Evolutionary conservation across 2,888 invertebrate species (phyloP), one percentile per base, ranked within the genome.

Genomic region (Ypsolopha scabrella): DNA sequence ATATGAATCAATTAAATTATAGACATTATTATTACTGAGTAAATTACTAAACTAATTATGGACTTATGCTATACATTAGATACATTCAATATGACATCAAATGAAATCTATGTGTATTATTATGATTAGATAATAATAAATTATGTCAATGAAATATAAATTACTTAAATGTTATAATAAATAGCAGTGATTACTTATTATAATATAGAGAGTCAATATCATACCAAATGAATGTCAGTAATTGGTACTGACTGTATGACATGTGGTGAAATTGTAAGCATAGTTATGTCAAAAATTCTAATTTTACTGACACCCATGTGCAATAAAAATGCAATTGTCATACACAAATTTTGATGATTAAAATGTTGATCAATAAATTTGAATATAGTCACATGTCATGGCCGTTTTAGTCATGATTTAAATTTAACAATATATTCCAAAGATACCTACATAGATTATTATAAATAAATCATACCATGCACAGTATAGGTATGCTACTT

Each of bases 151-250:
- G 69, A 77, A 75, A 77, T 75, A 82, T 79, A 80, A 75, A 68
- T 82, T 82, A 85, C 82, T 81, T 83, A 83, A 80, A 79, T 80
- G 67, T 82, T 79, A 78, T 78, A 83, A 85, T 85, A 85, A 85
- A 83, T 85, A 85, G 79, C 70, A 65, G 60, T 64, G 79, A 83
- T 81, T 82, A 85, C 14, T 33, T 53, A 53, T 45, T 75, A 81
- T 24, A 24, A 24, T 68, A 75, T 74, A 85, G 80, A 83, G 81
- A 83, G 82, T 77, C 81, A 81, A 83, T 82, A 85, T 44, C 48
- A 44, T 49, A 52, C 13, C 4, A 38, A 37, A 47, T 51, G 51
- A 37, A 53, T 45, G 49, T 41, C 47, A 50, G 35, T 45, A 49
- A 36, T 46, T 35, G 7, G 2, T 6, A 13, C 7, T 7, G 7